phyloP scores from a whole-genome alignment of 2,888 invertebrate genomes.

The Achlya flavicornis region DNA sequence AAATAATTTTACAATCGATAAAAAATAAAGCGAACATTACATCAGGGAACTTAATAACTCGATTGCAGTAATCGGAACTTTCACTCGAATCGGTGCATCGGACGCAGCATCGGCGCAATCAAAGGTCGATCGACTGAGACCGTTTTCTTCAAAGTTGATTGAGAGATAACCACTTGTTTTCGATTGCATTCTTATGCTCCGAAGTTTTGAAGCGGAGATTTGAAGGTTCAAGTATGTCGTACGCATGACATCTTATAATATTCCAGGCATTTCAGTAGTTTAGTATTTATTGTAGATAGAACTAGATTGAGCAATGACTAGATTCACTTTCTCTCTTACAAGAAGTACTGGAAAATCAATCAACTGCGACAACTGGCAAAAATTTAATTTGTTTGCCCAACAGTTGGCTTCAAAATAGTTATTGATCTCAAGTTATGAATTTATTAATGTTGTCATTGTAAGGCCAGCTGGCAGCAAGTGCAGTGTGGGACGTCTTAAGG shows the following conservation, averaged over 20 bases:
- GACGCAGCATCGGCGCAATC: constrained; percentile 50
- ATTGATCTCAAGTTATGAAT: neutral
- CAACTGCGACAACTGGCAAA: no score
- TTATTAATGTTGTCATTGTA: neutral
- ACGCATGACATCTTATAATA: neutral
- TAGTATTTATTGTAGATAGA: no score
- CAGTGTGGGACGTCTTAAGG: neutral
- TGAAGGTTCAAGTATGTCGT: neutral
- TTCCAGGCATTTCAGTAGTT: neutral
- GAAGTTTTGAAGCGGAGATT: neutral
- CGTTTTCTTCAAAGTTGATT: constrained; percentile 46
- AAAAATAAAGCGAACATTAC: constrained; percentile 70
- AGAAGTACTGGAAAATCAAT: no score
- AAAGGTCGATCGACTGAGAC: constrained; percentile 54
- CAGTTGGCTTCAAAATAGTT: no score
- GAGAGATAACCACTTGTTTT: constrained; percentile 29
- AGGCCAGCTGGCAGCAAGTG: neutral
- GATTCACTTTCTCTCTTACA: no score
- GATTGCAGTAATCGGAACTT: constrained; percentile 75
- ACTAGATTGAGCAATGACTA: no score
- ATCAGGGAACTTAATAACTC: constrained; percentile 71
- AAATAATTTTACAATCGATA: constrained; percentile 41
- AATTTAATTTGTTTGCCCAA: no score
- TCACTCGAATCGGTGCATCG: constrained; percentile 66
- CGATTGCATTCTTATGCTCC: neutral